Percentiles rank a stretch among this genome's conserved stretches.
These are phyloP conservation scores for Lagopus leucura DNA, from an alignment of 2,113 vertebrate species.

Conservation along the genomic window DNA sequence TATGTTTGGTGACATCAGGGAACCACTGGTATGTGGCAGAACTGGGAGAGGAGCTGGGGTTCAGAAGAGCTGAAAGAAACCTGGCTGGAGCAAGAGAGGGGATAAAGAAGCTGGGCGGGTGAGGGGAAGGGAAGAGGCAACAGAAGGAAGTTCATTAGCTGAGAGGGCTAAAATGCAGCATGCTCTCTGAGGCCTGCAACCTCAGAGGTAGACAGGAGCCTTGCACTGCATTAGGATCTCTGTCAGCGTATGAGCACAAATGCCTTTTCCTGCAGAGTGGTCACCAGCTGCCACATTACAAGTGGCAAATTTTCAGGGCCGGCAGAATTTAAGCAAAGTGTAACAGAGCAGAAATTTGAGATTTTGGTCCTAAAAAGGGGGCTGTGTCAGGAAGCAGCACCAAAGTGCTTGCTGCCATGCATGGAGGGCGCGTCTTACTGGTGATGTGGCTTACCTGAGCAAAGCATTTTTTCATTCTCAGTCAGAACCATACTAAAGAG, in stretches of 20 bases:
- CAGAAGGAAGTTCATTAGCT: neutral
- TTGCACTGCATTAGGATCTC: neutral
- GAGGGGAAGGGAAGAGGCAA: neutral
- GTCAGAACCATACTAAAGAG: conserved; percentile 55
- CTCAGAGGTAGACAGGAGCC: neutral
- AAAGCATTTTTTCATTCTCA: conserved; percentile 47
- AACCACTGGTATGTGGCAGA: neutral
- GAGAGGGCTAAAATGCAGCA: neutral
- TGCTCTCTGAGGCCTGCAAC: neutral
- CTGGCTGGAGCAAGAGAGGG: neutral
- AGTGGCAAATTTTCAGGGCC: neutral
- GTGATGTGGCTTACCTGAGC: conserved; percentile 35
- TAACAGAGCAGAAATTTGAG: neutral
- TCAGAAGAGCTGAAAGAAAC: neutral
- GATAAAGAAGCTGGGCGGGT: neutral
- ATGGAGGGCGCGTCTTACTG: neutral
- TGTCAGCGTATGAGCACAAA: accelerated
- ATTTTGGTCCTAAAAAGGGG: neutral
- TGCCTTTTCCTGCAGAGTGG: neutral
- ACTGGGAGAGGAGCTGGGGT: neutral
- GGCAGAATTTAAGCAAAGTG: neutral
- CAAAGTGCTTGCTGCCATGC: neutral
- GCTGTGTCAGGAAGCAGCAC: neutral
- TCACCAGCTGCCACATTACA: neutral
- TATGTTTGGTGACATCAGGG: neutral